Conservation (phyloP, 2,888 invertebrate genomes). For the Molorchus minor region DNA sequence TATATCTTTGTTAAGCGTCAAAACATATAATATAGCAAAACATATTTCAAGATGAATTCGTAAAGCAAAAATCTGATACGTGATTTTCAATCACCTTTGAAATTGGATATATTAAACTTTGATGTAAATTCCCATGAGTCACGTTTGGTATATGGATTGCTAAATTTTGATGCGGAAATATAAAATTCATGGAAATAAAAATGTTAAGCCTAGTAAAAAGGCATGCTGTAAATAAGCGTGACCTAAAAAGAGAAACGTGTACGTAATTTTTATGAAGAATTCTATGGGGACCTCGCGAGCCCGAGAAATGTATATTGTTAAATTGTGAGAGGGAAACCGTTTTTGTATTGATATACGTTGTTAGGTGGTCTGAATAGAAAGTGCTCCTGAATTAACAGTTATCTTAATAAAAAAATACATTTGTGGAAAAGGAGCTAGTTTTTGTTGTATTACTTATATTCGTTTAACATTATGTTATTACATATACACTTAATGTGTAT, state of each 20-base stretch:
- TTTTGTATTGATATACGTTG: no score
- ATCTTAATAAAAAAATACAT: no score
- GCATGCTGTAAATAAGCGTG: neutral
- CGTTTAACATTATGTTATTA: no score
- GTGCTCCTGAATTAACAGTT: no score
- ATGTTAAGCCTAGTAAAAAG: neutral
- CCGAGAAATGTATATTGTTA: no score
- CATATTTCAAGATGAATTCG: neutral
- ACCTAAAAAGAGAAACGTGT: neutral
- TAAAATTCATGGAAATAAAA: conserved; percentile 2
- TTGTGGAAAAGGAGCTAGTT: no score
- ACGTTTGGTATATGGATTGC: neutral
- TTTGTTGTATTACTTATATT: no score
- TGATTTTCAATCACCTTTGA: neutral
- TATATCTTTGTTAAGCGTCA: no score
- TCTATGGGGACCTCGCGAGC: neutral
- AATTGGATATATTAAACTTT: neutral
- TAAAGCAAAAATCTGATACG: neutral
- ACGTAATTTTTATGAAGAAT: neutral
- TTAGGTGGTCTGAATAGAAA: no score
- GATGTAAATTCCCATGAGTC: neutral
- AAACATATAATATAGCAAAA: no score
- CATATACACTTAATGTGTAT: no score
- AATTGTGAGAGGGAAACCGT: no score
- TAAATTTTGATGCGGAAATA: conserved; percentile 1